These are phyloP conservation scores for Artemia sp. DNA, from an alignment of 2,888 invertebrate species.

Conservation along the genomic window DNA sequence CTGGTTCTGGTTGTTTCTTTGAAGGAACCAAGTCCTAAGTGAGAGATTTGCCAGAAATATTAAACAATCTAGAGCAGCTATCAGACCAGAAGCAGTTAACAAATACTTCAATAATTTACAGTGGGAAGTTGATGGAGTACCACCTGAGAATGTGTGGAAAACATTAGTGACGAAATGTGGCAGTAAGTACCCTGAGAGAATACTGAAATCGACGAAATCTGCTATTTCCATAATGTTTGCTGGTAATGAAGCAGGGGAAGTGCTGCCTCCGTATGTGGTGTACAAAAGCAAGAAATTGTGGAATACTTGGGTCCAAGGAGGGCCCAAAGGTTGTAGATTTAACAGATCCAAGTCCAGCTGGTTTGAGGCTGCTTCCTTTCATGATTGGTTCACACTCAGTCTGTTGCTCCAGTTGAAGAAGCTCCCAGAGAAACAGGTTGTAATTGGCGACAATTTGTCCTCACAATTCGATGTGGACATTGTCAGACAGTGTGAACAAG, in stretches of 20 bases:
- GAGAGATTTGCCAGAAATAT: constrained; percentile 26
- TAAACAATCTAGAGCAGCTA: constrained; percentile 25
- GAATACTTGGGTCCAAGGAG: constrained; percentile 32
- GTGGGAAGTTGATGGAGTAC: constrained; percentile 24
- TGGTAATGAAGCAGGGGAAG: constrained; percentile 30
- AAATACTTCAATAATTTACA: constrained; percentile 26
- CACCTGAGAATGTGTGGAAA: constrained; percentile 28
- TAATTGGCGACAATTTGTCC: constrained; percentile 32
- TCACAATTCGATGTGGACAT: constrained; percentile 29
- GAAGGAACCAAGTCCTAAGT: constrained; percentile 21
- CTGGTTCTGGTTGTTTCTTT: constrained; percentile 24
- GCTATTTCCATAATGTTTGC: constrained; percentile 28
- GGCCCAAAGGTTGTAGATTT: constrained; percentile 31
- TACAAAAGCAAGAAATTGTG: constrained; percentile 33
- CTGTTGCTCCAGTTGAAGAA: constrained; percentile 28
- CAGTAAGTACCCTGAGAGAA: constrained; percentile 30
- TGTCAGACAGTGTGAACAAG: constrained; percentile 28
- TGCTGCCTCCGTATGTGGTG: constrained; percentile 32
- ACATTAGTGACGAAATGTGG: constrained; percentile 28
- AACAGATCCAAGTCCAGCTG: constrained; percentile 31
- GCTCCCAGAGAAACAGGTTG: constrained; percentile 28
- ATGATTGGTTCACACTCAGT: constrained; percentile 29
- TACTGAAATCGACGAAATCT: constrained; percentile 30
- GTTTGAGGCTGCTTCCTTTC: constrained; percentile 27
- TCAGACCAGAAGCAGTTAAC: constrained; percentile 24